Base-by-base conservation (phyloP, 2,797 vertebrate species). In the Eurystomus glaucurus region DNA sequence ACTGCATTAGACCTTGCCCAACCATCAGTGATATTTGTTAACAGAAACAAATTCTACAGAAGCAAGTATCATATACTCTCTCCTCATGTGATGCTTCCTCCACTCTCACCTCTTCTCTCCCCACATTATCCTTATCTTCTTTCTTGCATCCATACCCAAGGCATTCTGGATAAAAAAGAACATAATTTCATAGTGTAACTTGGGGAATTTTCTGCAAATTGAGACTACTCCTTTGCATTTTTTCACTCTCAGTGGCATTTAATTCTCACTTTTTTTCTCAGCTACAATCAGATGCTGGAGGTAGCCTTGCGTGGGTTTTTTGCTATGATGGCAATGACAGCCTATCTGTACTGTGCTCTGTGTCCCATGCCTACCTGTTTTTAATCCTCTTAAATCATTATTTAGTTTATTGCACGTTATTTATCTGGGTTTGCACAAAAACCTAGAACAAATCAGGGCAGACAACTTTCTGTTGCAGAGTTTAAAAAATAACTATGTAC, bases 241-340 rank as follows among this genome's bases (percentile, higher is more conserved):
- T 28, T 52, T 91, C 25, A 35, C 35, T 54, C 33, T 33, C 39
- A 26, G 0, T 74, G 35, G 21, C 29, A 66, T 91, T 72, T 82
- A 50, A 79, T 64, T 90, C 39, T 80, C 3, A 2, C 25, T 70
- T 41, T 29, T 14, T 26, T 90, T 62, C 21, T 57, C 29, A 72
- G 61, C 23, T 80, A 60, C 55, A 72, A 54, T 2, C 64, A 92
- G 66, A 76, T 11, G 22, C 64, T 51, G 25, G 13, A 68, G 29
- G 11, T 22, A 71, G 9, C 43, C 85, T 48, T 46, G 22, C 29
- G 8, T n/a, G 28, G 4, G 0, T 0, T 11, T 69, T 31, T n/a
- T 52, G 31, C 31, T n/a, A 19, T 18, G 17, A 11, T 54, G 8
- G 28, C 57, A 93, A 43, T 10, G 8, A 29, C 22, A 78, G 33